phyloP scores from a whole-genome alignment of 1,140 invertebrate species.

The Coelopa frigida region DNA sequence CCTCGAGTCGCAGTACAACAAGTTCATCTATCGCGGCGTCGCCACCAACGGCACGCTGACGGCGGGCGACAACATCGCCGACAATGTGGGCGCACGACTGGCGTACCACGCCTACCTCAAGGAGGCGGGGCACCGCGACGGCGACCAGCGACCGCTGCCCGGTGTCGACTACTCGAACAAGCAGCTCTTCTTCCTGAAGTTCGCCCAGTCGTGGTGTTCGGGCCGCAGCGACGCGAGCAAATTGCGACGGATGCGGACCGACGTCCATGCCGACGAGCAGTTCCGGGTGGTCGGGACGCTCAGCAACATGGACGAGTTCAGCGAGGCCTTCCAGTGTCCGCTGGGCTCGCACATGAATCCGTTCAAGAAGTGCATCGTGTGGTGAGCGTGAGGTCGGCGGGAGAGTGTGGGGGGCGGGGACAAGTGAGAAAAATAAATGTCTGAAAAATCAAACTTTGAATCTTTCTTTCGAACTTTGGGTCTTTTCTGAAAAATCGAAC shows the following conservation, averaged over 20 bases:
- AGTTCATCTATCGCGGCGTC: slow-evolving; percentile 28
- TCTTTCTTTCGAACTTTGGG: no score
- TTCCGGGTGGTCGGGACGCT: slow-evolving; percentile 60
- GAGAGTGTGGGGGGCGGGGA: no score
- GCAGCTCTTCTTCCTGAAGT: slow-evolving; percentile 54
- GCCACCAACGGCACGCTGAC: slow-evolving; percentile 70
- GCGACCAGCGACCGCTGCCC: slow-evolving; percentile 46
- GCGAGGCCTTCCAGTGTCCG: slow-evolving; percentile 56
- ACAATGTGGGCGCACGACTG: slow-evolving; percentile 78
- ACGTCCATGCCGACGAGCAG: slow-evolving; percentile 43
- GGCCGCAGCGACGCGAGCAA: slow-evolving; percentile 43
- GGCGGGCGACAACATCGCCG: slow-evolving; percentile 83
- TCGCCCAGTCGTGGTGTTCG: slow-evolving; percentile 52
- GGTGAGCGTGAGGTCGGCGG: slow-evolving; percentile 25
- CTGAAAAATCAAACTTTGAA: no score
- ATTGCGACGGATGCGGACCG: slow-evolving; percentile 29
- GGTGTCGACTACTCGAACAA: slow-evolving; percentile 50
- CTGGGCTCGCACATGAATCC: slow-evolving; percentile 60
- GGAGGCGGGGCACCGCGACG: slow-evolving; percentile 42
- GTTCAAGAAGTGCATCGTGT: slow-evolving; percentile 53
- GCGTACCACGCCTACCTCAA: slow-evolving; percentile 58
- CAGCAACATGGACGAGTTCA: slow-evolving; percentile 59
- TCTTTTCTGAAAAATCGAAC: no score
- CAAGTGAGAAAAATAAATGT: no score
- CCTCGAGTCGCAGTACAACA: slow-evolving; percentile 79